Evolutionary conservation across 1,140 invertebrate genomes (phyloP).

Genomic region (Drosophila azteca): DNA sequence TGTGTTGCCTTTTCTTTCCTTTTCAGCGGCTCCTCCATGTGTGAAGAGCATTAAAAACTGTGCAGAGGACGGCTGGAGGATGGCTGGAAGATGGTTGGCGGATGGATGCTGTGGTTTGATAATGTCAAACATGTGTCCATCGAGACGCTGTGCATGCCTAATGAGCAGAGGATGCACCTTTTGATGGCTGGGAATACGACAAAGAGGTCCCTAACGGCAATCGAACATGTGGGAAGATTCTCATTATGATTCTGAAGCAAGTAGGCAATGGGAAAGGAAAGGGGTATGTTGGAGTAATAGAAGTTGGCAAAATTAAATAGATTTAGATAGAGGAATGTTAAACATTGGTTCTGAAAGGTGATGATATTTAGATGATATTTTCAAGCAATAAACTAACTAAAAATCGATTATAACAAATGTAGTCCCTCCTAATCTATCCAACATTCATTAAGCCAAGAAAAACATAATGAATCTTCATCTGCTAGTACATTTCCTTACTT

Average conservation of each 20-base stretch:
- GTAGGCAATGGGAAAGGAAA: neutral
- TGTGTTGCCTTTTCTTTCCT: constrained; percentile 30
- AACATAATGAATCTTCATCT: too few species aligned
- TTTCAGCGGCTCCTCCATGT: constrained; percentile 36
- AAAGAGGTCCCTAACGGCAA: constrained; percentile 44
- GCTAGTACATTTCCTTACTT: too few species aligned
- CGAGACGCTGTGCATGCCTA: constrained; percentile 41
- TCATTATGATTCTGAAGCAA: constrained; percentile 10
- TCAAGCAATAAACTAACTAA: too few species aligned
- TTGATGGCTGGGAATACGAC: constrained; percentile 38
- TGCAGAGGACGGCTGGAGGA: constrained; percentile 10
- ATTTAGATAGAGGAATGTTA: too few species aligned
- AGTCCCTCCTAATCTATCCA: too few species aligned
- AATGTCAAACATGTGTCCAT: constrained; percentile 77
- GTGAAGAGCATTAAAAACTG: constrained; percentile 62
- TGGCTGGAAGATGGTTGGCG: constrained; percentile 14
- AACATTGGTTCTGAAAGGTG: too few species aligned
- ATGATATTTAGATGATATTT: too few species aligned
- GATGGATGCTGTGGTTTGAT: constrained; percentile 66
- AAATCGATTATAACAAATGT: too few species aligned
- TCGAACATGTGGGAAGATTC: constrained; percentile 35
- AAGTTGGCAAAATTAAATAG: too few species aligned
- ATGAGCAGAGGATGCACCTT: constrained; percentile 34
- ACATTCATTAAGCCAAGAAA: too few species aligned
- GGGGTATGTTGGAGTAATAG: neutral